Percentiles rank a stretch among this genome's conserved stretches.
These are phyloP conservation scores for Vespertilio murinus DNA, from an alignment of 2,797 vertebrate genomes.

Conservation along the genomic window DNA sequence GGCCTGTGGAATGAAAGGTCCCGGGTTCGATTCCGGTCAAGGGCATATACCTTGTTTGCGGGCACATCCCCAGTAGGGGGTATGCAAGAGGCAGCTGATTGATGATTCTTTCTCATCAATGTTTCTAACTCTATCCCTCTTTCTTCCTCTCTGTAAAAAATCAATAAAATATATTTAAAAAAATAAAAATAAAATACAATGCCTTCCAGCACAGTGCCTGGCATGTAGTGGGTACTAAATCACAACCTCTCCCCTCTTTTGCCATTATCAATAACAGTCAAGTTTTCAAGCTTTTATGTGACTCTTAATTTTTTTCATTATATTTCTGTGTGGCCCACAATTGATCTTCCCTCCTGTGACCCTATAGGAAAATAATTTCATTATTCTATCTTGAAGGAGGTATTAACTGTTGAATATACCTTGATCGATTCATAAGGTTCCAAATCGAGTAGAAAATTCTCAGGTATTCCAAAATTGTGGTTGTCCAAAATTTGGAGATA, in stretches of 20 bases:
- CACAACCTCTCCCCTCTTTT: neutral
- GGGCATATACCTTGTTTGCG: no score
- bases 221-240: neutral
- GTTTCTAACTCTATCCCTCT: no score
- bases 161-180: no score
- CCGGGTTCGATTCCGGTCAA: no score
- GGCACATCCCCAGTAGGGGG: no score
- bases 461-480: neutral
- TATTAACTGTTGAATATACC: conserved; percentile 18
- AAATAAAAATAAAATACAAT: no score
- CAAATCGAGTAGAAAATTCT: conserved; percentile 22
- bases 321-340: neutral
- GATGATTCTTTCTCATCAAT: no score
- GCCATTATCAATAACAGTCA: neutral
- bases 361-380: conserved; percentile 10
- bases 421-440: conserved; percentile 31
- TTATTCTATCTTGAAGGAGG: conserved; percentile 18
- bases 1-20: no score
- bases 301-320: conserved; percentile 40
- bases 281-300: conserved; percentile 10
- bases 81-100: no score
- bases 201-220: neutral
- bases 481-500: neutral
- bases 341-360: conserved; percentile 1
- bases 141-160: no score